Percentiles rank a stretch among this genome's conserved stretches.
Evolutionary conservation across 2,888 invertebrate species (phyloP).

Genomic region (Tenthredo mesomela): DNA sequence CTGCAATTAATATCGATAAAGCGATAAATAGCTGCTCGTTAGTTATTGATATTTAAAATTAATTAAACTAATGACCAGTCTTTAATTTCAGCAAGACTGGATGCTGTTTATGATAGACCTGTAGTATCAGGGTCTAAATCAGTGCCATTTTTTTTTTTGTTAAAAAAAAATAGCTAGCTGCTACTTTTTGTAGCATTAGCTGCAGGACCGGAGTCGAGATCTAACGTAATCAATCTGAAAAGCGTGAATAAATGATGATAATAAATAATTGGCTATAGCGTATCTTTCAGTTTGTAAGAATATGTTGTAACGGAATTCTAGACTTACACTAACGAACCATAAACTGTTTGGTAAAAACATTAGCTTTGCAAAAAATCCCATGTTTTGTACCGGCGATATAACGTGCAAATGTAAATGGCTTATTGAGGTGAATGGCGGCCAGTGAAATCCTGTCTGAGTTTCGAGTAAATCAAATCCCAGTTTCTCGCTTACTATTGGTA

Average conservation of each 20-base stretch:
- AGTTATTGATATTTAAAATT: neutral
- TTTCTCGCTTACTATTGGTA: constrained; percentile 79
- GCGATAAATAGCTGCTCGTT: neutral
- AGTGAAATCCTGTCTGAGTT: constrained; percentile 89
- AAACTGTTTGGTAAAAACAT: constrained; percentile 87
- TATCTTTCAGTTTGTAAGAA: too few relatives aligned
- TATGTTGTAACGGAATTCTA: neutral
- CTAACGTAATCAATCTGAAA: constrained; percentile 80
- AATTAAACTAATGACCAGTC: neutral
- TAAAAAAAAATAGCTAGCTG: neutral
- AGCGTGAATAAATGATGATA: constrained; percentile 58
- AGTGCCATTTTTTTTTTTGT: too few relatives aligned
- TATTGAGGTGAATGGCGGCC: constrained; percentile 94
- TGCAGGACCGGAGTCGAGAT: constrained; percentile 73
- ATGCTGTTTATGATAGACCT: neutral
- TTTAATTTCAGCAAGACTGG: neutral
- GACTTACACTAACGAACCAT: constrained; percentile 92
- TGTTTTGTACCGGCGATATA: constrained; percentile 88
- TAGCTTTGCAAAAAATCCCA: constrained; percentile 83
- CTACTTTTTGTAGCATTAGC: constrained; percentile 29
- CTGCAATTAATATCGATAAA: neutral
- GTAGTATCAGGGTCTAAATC: neutral
- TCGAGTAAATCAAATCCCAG: constrained; percentile 77
- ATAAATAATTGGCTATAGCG: neutral
- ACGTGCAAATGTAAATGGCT: constrained; percentile 92